These are phyloP conservation scores for Rhopalosiphum nymphaeae DNA, from an alignment of 2,888 invertebrate genomes.

Conservation along the genomic window DNA sequence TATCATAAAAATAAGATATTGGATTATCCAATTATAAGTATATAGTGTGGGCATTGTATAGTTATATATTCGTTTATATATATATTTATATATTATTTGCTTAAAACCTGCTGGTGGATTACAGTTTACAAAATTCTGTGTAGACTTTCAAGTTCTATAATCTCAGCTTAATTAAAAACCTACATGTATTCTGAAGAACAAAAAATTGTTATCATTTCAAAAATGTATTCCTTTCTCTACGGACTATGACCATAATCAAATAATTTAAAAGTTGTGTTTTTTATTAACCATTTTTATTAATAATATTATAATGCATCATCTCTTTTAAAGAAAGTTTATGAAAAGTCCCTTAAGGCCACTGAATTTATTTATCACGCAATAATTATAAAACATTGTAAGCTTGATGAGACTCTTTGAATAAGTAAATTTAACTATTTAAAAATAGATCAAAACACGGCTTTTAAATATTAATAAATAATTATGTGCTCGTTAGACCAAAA, in stretches of 20 bases:
- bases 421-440: too few species aligned
- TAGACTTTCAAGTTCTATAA: not conserved
- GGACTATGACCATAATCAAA: not conserved
- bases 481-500: too few species aligned
- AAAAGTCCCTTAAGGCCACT: too few species aligned
- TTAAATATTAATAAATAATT: too few species aligned
- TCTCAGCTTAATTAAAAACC: not conserved
- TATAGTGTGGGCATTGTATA: not conserved
- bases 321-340: too few species aligned
- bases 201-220: not conserved
- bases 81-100: not conserved
- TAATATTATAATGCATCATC: too few species aligned
- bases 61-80: too few species aligned
- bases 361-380: too few species aligned
- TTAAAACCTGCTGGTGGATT: not conserved
- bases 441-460: too few species aligned
- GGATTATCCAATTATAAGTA: not conserved
- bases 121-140: not conserved
- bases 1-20: not conserved
- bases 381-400: too few species aligned
- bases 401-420: too few species aligned
- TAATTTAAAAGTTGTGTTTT: not conserved
- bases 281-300: too few species aligned
- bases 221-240: not conserved
- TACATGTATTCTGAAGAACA: not conserved